Evolutionary conservation across 35 echinoderm and acorn worm species (phyloP), one percentile per base, ranked within the genome.

Genomic region (Apostichopus japonicus): DNA sequence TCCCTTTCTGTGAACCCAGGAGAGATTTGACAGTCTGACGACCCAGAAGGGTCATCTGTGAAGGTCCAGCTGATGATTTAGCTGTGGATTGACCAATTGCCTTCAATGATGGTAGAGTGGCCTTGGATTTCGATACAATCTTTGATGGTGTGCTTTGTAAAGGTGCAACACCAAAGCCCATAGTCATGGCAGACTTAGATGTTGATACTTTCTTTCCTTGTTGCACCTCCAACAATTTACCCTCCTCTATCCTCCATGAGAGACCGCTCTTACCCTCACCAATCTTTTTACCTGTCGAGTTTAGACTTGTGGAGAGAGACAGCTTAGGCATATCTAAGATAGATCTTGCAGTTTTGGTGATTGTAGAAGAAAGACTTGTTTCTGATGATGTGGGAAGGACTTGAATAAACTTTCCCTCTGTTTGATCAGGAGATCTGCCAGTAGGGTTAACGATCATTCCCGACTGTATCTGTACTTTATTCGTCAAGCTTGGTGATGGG

Each of bases 391-490:
- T 59, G 75, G 90, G 90, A 17, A 91, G 44, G 16, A 91, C 90
- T 19, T 78, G 90, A 13, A 91, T 91, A n/a, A 91, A 91, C 67
- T 91, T 77, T 23, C 72, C 90, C n/a, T 91, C 72, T 8, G 11
- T 15, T 4, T 56, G 71, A 19, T 91, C 76, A 0, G 90, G 90
- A 23, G 90, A 91, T 53, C 51, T 63, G 14, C 71, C 77, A 0
- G 90, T 56, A 7, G 90, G 79, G n/a, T 58, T 79, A 1, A 91
- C 54, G 21, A 91, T 91, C 90, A 91, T 91, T 8, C 90, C 90
- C 6, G 90, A 91, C 27, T 91, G 90, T 22, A 91, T 91, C 72
- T 91, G 90, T 9, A 91, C 90, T 67, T 91, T 91, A 58, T 91
- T 91, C 51, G 90, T 91, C 11, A 91, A 24, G 72, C 53, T 91